A percentile compares a stretch with the other conserved stretches of the same genome.
Evolutionary conservation across 2,888 invertebrate species (phyloP).

Genomic region (Zygaena filipendulae): DNA sequence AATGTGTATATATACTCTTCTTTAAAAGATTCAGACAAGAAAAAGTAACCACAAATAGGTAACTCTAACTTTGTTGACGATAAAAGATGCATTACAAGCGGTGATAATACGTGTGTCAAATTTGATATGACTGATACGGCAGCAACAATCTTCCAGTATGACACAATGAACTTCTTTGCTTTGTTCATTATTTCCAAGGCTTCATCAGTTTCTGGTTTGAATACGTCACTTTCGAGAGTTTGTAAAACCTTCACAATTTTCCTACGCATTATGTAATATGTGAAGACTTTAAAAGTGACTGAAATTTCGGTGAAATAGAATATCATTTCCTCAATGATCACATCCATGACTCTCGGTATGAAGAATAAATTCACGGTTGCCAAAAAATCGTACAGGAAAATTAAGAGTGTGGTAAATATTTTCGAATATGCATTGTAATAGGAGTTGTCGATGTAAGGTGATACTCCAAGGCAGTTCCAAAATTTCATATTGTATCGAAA

Average conservation of each 20-base stretch:
- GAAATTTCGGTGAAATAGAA: conserved; percentile 34
- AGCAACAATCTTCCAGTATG: conserved; percentile 30
- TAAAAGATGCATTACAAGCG: conserved; percentile 26
- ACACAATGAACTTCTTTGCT: conserved; percentile 28
- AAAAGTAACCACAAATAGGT: conserved; percentile 32
- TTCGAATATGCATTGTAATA: conserved; percentile 25
- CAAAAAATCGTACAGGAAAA: conserved; percentile 24
- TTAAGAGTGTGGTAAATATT: conserved; percentile 20
- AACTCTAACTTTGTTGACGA: conserved; percentile 21
- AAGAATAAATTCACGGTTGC: conserved; percentile 31
- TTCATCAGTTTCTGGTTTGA: conserved; percentile 25
- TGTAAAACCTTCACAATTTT: conserved; percentile 25
- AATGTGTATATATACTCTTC: conserved; percentile 27
- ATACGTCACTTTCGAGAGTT: conserved; percentile 30
- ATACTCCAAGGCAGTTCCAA: conserved; percentile 33
- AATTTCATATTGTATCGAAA: conserved; percentile 30
- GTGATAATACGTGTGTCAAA: conserved; percentile 22
- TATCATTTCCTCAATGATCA: conserved; percentile 32
- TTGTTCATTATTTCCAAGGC: conserved; percentile 22
- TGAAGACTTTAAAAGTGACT: conserved; percentile 29
- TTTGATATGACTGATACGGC: conserved; percentile 23
- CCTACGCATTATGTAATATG: conserved; percentile 23
- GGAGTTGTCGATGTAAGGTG: too few relatives aligned
- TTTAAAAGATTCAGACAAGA: conserved; percentile 26
- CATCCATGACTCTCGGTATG: conserved; percentile 27